Base-by-base conservation (phyloP, 2,888 invertebrate species). In the Eugnorisma glareosa region DNA sequence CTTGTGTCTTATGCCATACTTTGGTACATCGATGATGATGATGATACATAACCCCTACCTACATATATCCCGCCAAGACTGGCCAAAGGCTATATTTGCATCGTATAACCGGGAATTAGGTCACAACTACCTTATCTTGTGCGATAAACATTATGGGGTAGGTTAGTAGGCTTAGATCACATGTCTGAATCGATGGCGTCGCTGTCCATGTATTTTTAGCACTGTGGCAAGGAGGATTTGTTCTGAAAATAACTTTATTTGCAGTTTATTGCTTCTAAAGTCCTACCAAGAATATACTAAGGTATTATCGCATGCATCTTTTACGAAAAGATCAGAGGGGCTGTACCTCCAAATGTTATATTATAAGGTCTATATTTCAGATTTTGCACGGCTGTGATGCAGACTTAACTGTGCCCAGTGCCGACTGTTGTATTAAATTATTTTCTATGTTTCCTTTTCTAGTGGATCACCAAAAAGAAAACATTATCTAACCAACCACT, bases 151-250 rank as follows among this genome's bases (percentile, higher is more conserved):
- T 2, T 10, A 24, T 24, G 13, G 31, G 0, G 3, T 31, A 37
- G 18, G 40, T 15, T 48, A 18, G 13, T 0, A 10, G 40, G 8
- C 18, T 10, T 35, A 31, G 45, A 45, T 74, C 61, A 75, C 73
- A 28, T 11, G n/a, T 51, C 74, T 51, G 21, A 7, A 63, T 63
- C 77, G 54, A 66, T 43, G 77, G 64, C 77, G 77, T 43, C 76
- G 1, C 15, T 10, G 57, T 28, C 10, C 10, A 31, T 57, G 57
- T 28, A 76, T 37, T 28, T 77, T 7, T 28, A 51, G 18, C 35
- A 10, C 13, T 15, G 28, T 2, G 18, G 21, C 51, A 4, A 18
- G 1, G 45, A 0, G 24, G 2, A 13, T 54, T 51, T 31, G 8
- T 15, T 40, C 21, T n/a, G n/a, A 10, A 35, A 74, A 59, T 48